Conservation (phyloP, 2,797 vertebrate genomes). For the Clarias fuscus region DNA sequence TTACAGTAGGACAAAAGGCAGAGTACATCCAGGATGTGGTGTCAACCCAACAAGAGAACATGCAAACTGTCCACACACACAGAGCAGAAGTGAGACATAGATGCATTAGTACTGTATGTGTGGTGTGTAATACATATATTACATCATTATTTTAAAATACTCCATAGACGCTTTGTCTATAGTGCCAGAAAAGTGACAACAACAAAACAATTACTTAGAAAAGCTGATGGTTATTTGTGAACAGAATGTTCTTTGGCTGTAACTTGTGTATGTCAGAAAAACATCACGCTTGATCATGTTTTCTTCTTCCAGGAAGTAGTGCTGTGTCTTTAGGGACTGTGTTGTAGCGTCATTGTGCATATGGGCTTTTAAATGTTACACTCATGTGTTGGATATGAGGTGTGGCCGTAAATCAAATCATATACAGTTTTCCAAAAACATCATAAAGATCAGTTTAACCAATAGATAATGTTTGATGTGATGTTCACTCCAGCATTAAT, state of each 20-base stretch:
- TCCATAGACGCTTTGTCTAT: too few relatives aligned
- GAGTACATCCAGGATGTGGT: too few relatives aligned
- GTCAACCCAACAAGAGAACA: too few relatives aligned
- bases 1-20: too few relatives aligned
- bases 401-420: neutral
- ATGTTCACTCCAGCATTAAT: neutral
- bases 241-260: neutral
- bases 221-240: neutral
- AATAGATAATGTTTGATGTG: neutral
- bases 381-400: neutral
- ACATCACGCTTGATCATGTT: neutral
- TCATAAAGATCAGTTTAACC: neutral
- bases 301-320: neutral
- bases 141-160: too few relatives aligned
- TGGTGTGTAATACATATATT: too few relatives aligned
- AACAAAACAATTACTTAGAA: neutral
- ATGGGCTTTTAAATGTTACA: neutral
- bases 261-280: neutral
- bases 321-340: neutral
- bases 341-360: neutral
- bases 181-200: neutral
- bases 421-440: neutral
- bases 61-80: too few relatives aligned
- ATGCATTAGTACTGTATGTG: too few relatives aligned
- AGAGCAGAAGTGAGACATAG: too few relatives aligned